Conservation (phyloP, 2,113 vertebrate species). For the Chlamydotis undulata region DNA sequence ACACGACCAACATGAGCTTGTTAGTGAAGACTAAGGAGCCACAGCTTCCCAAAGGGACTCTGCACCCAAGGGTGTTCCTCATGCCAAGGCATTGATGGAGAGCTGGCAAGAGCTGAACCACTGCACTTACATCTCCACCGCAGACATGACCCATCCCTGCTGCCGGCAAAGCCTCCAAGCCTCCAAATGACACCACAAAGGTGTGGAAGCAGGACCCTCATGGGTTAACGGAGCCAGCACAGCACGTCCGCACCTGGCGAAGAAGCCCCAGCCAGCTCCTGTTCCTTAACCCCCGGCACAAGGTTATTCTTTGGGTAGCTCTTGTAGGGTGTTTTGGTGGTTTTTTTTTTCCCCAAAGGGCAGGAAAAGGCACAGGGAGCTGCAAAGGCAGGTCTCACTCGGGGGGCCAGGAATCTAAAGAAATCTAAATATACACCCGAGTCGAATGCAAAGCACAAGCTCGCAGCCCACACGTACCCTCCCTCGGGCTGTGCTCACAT, state of each 20-base stretch:
- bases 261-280: background rate
- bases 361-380: slow-evolving; percentile 1
- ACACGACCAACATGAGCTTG: background rate
- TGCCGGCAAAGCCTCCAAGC: background rate
- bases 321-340: background rate
- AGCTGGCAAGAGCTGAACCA: background rate
- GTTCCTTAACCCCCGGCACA: background rate
- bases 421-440: slow-evolving; percentile 57
- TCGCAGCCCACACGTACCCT: slow-evolving; percentile 53
- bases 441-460: slow-evolving; percentile 57
- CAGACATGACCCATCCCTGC: fast-evolving
- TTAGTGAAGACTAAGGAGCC: background rate
- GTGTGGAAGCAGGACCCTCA: background rate
- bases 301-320: background rate
- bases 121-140: no score
- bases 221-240: fast-evolving
- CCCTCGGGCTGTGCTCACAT: background rate
- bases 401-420: slow-evolving; percentile 44
- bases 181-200: background rate
- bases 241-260: fast-evolving
- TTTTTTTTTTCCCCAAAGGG: background rate
- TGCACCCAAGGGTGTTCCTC: background rate
- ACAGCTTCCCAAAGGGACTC: background rate
- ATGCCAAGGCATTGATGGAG: background rate
- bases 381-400: slow-evolving; percentile 48